Percentiles rank a stretch among this genome's conserved stretches.
phyloP scores from a whole-genome alignment of 2,888 invertebrate genomes.

The Rhagophthalmus giganteus region DNA sequence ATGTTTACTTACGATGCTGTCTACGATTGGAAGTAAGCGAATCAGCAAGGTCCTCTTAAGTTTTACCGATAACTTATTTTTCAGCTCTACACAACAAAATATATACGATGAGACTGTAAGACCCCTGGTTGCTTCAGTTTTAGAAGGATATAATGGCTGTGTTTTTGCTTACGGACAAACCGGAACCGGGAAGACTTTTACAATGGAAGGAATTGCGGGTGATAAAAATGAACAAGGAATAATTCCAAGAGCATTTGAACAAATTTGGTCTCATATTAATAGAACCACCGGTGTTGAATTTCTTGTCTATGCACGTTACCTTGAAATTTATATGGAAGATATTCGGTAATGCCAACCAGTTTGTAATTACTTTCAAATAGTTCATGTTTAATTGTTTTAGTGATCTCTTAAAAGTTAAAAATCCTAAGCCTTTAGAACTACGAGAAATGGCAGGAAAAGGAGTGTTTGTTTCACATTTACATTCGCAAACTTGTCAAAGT shows the following conservation, averaged over 20 bases:
- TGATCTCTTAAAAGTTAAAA: conserved; percentile 69
- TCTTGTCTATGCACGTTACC: conserved; percentile 92
- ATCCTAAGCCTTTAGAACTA: conserved; percentile 59
- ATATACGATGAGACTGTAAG: conserved; percentile 96
- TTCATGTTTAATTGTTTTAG: no score
- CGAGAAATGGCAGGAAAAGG: conserved; percentile 69
- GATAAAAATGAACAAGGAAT: conserved; percentile 60
- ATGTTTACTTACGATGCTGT: conserved; percentile 98
- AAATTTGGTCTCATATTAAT: conserved; percentile 93
- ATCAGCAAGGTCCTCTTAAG: neutral
- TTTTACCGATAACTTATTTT: neutral
- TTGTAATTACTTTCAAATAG: no score
- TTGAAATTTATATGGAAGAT: conserved; percentile 96
- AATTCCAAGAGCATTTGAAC: conserved; percentile 95
- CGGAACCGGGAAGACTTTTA: conserved; percentile 87
- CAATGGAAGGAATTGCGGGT: conserved; percentile 71
- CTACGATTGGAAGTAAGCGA: conserved; percentile 78
- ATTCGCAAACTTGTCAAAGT: conserved; percentile 92
- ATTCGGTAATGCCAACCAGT: conserved; percentile 73
- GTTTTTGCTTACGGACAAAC: conserved; percentile 99
- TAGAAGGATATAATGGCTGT: conserved; percentile 98
- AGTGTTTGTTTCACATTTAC: conserved; percentile 94
- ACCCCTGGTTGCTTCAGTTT: conserved; percentile 90
- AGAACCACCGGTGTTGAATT: conserved; percentile 92
- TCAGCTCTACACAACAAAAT: conserved; percentile 82